These are phyloP conservation scores for Drosophila cyrtoloma DNA, from an alignment of 2,888 invertebrate species.

Conservation along the genomic window DNA sequence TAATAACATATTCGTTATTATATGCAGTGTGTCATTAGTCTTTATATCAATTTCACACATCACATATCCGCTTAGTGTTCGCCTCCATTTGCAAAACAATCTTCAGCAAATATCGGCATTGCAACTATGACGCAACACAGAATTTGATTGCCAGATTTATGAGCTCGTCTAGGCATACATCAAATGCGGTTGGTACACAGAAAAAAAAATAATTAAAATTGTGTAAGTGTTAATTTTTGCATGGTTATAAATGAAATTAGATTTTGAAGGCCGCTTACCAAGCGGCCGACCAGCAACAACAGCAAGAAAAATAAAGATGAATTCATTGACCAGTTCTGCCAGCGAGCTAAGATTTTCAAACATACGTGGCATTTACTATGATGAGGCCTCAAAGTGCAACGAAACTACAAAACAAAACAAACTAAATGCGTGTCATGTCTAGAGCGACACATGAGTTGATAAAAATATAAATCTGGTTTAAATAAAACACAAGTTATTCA, in stretches of 20 bases:
- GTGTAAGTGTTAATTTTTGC: constrained; percentile 61
- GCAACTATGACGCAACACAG: constrained; percentile 37
- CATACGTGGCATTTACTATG: constrained; percentile 24
- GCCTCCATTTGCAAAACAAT: constrained; percentile 17
- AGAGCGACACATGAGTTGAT: constrained; percentile 19
- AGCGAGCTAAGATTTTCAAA: constrained; percentile 54
- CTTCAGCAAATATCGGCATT: constrained; percentile 44
- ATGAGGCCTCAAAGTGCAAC: constrained; percentile 42
- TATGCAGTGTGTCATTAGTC: constrained; percentile 22
- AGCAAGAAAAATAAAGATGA: constrained; percentile 22
- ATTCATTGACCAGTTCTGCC: constrained; percentile 46
- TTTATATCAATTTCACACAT: constrained; percentile 13
- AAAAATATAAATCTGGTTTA: constrained; percentile 2
- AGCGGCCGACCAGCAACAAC: constrained; percentile 16
- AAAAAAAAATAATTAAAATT: constrained; percentile 12
- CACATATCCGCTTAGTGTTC: constrained; percentile 22
- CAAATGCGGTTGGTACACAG: constrained; percentile 40
- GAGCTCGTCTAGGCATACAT: constrained; percentile 20
- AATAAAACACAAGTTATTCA: constrained; percentile 1
- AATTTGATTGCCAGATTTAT: constrained; percentile 58
- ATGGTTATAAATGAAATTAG: constrained; percentile 59
- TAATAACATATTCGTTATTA: constrained; percentile 4
- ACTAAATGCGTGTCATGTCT: constrained; percentile 25
- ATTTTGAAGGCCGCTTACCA: constrained; percentile 54
- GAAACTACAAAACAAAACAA: constrained; percentile 11